A percentile compares a stretch with the other conserved stretches of the same genome.
Evolutionary conservation across 2,888 invertebrate genomes (phyloP).

Genomic region (Perizoma flavofasciatum): DNA sequence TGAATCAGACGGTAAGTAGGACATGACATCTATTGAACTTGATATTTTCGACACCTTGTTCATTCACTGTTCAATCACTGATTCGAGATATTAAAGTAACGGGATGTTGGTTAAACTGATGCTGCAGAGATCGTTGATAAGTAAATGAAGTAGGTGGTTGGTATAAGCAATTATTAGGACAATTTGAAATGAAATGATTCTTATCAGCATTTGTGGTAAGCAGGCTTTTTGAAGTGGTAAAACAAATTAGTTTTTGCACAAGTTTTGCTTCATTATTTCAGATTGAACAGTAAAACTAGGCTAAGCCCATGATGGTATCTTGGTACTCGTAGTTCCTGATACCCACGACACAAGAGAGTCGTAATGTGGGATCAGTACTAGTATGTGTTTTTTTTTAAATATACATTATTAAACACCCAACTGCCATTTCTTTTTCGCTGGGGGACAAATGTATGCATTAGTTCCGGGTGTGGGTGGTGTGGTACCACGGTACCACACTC

Average conservation of each 20-base stretch:
- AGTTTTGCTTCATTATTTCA: not conserved
- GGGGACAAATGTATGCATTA: no score
- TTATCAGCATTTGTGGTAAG: not conserved
- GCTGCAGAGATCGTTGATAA: slow-evolving; percentile 14
- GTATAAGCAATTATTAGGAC: slow-evolving; percentile 11
- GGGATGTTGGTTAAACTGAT: slow-evolving; percentile 22
- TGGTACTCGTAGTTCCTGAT: no score
- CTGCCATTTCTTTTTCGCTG: no score
- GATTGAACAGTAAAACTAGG: no score
- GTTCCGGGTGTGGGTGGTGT: no score
- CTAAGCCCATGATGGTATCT: no score
- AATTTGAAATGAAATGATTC: slow-evolving; percentile 2
- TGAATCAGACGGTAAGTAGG: slow-evolving; percentile 44
- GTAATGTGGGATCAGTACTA: no score
- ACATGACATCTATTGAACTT: slow-evolving; percentile 45
- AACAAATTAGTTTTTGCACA: not conserved
- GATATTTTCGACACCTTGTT: slow-evolving; percentile 41
- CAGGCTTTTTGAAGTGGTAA: not conserved
- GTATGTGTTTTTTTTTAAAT: no score
- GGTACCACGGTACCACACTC: no score
- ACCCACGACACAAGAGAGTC: no score
- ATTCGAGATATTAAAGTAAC: slow-evolving; percentile 37
- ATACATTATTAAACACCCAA: no score
- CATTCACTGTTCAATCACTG: slow-evolving; percentile 38
- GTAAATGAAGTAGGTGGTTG: slow-evolving; percentile 12